Evolutionary conservation across 2,797 vertebrate genomes (phyloP).

Genomic region (Smutsia temminckii): DNA sequence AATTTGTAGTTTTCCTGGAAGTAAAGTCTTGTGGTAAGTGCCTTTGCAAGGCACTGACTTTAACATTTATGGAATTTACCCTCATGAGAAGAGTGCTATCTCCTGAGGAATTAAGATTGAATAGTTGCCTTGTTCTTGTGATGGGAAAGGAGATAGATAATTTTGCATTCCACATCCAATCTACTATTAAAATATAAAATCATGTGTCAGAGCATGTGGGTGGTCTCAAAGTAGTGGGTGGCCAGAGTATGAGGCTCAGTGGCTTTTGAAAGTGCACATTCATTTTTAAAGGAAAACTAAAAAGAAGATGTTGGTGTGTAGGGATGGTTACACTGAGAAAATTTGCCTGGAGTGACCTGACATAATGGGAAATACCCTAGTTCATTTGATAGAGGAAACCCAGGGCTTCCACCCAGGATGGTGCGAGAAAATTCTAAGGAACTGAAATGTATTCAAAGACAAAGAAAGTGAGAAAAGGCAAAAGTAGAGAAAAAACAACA

Average conservation of each 20-base stretch:
- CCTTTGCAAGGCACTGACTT: constrained; percentile 1
- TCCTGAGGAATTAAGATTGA: constrained; percentile 13
- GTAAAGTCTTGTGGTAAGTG: neutral
- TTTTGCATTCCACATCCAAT: neutral
- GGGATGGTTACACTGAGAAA: neutral
- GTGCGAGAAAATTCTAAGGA: neutral
- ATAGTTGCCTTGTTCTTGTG: neutral
- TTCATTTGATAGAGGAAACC: neutral
- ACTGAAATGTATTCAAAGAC: neutral
- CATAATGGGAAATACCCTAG: neutral
- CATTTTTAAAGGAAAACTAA: constrained; percentile 34
- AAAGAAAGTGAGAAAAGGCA: neutral
- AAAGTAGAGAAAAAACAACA: constrained; percentile 24
- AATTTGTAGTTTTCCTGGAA: neutral
- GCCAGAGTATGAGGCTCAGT: neutral
- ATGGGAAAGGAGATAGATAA: neutral
- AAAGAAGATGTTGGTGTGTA: neutral
- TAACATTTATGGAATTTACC: neutral
- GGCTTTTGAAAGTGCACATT: neutral
- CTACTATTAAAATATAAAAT: constrained; percentile 29
- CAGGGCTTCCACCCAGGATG: neutral
- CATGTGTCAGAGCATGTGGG: neutral
- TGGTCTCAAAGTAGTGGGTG: neutral
- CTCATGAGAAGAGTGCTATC: neutral
- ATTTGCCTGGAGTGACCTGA: neutral